A percentile compares a stretch with the other conserved stretches of the same genome.
Conservation (phyloP, 2,888 invertebrate species). For the Salpingus planirostris region DNA sequence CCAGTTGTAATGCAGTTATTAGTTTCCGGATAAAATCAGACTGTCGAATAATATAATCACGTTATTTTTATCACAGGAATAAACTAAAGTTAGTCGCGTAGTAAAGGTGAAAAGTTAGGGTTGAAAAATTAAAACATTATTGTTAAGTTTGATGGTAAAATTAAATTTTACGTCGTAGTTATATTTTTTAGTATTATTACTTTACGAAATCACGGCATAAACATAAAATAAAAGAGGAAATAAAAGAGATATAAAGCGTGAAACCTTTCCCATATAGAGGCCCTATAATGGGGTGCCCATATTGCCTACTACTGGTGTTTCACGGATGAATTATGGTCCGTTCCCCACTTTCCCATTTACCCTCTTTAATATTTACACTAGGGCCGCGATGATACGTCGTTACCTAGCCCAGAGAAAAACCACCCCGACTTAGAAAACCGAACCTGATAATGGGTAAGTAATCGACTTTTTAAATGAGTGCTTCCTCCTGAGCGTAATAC, state of each 20-base stretch:
- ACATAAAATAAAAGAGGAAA: slow-evolving; percentile 36
- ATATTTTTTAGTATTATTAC: slow-evolving; percentile 35
- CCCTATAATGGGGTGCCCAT: slow-evolving; percentile 30
- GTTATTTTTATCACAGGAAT: too few species aligned
- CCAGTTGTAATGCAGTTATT: slow-evolving; percentile 30
- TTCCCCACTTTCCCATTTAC: slow-evolving; percentile 19
- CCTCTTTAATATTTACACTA: slow-evolving; percentile 18
- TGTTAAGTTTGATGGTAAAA: slow-evolving; percentile 25
- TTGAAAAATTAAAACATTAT: slow-evolving; percentile 7
- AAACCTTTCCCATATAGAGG: slow-evolving; percentile 31
- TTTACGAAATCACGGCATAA: slow-evolving; percentile 33
- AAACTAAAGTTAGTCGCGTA: too few species aligned
- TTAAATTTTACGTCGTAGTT: slow-evolving; percentile 33
- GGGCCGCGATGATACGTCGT: too few species aligned
- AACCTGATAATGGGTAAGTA: too few species aligned
- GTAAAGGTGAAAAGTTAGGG: too few species aligned
- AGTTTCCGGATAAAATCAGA: slow-evolving; percentile 12
- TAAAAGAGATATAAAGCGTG: slow-evolving; percentile 36
- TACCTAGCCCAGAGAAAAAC: too few species aligned
- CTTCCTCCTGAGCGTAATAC: too few species aligned
- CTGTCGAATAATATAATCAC: too few species aligned
- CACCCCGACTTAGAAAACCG: too few species aligned
- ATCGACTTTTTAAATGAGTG: too few species aligned
- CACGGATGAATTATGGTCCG: slow-evolving; percentile 26
- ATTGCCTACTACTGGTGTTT: slow-evolving; percentile 29